A percentile compares a stretch with the other conserved stretches of the same genome.
Evolutionary conservation across 2,113 vertebrate species (phyloP).

Genomic region (Poecilia latipinna): DNA sequence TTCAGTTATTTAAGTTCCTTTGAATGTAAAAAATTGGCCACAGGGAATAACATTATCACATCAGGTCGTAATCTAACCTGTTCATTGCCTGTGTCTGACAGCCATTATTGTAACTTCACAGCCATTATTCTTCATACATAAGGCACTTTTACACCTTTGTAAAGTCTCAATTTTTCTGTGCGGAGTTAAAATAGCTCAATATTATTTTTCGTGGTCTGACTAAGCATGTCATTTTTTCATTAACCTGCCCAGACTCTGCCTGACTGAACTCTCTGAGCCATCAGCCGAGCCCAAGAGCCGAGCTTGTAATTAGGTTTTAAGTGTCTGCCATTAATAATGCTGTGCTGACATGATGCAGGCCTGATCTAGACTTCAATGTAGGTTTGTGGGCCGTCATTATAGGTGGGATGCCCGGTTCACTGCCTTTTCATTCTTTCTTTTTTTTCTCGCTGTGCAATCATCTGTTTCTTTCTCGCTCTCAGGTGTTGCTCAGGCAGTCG

Average conservation of each 20-base stretch:
- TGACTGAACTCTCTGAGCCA: conserved; percentile 31
- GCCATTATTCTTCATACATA: conserved; percentile 31
- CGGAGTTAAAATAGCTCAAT: conserved; percentile 44
- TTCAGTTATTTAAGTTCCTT: conserved; percentile 40
- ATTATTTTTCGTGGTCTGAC: conserved; percentile 56
- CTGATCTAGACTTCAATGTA: conserved; percentile 53
- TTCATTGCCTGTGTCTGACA: conserved; percentile 36
- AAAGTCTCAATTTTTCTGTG: conserved; percentile 31
- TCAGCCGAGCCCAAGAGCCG: conserved; percentile 31
- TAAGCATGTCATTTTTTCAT: conserved; percentile 73
- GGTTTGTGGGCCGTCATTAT: conserved; percentile 64
- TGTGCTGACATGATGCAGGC: conserved; percentile 36
- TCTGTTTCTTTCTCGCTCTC: conserved; percentile 40
- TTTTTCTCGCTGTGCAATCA: conserved; percentile 23
- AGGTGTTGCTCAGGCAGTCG: conserved; percentile 58
- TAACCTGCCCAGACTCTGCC: conserved; percentile 48
- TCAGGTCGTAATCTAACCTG: conserved; percentile 48
- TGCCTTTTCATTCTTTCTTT: conserved; percentile 15
- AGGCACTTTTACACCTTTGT: conserved; percentile 32
- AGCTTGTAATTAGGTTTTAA: conserved; percentile 67
- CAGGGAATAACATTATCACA: conserved; percentile 51
- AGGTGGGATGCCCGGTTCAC: conserved; percentile 16
- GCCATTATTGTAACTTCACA: conserved; percentile 31
- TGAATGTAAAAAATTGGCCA: conserved; percentile 51
- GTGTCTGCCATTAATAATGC: conserved; percentile 69